Evolutionary conservation across 1,140 invertebrate genomes (phyloP).

Genomic region (Anagrus nilaparvatae): DNA sequence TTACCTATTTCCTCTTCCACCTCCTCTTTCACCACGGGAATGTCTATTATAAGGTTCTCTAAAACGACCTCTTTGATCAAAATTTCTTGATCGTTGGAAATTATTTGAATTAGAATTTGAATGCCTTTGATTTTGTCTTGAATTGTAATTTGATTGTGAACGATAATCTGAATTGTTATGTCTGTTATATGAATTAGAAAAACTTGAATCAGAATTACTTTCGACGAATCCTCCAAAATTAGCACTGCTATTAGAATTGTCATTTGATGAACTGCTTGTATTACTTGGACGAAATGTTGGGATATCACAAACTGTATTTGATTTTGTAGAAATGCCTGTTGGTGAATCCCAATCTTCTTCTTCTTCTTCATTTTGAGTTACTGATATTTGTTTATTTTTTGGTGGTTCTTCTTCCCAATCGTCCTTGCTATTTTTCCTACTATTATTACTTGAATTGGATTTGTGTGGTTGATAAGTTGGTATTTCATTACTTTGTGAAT

Average conservation of each 20-base stretch:
- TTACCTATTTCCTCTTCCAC: background rate
- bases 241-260: too few species aligned
- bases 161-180: background rate
- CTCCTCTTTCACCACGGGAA: slow-evolving; percentile 7
- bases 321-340: background rate
- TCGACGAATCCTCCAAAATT: background rate
- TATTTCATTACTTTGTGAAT: background rate
- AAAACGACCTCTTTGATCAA: slow-evolving; percentile 7
- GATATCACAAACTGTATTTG: background rate
- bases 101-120: slow-evolving; percentile 11
- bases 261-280: background rate
- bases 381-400: too few species aligned
- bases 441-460: background rate
- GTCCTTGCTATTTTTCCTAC: too few species aligned
- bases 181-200: background rate
- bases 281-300: background rate
- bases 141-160: slow-evolving; percentile 4
- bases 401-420: too few species aligned
- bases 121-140: slow-evolving; percentile 9
- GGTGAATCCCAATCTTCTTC: background rate
- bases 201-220: slow-evolving; percentile 1
- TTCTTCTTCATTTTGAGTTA: background rate
- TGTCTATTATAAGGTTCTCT: slow-evolving; percentile 9
- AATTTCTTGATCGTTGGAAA: slow-evolving; percentile 3
- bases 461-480: background rate